Percentiles rank a stretch among this genome's conserved stretches.
Conservation (phyloP, 2,797 vertebrate species). For the Miichthys miiuy region DNA sequence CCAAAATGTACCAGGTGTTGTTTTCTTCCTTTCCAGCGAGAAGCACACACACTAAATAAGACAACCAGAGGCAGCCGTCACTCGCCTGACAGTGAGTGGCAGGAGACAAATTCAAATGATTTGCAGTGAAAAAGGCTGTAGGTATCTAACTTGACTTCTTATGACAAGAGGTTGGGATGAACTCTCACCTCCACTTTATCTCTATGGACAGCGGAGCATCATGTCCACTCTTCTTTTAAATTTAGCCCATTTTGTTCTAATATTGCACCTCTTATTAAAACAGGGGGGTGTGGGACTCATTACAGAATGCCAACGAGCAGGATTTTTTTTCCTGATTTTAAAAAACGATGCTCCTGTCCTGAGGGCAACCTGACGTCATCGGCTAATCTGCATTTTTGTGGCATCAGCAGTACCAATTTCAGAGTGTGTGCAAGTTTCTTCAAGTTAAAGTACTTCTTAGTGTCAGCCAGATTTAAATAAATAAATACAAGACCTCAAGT, state of each 20-base stretch:
- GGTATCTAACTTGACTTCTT: slow-evolving; percentile 1
- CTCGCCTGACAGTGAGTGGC: slow-evolving; percentile 11
- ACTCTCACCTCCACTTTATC: not conserved
- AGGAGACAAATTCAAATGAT: slow-evolving; percentile 43
- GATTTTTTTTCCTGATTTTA: slow-evolving; percentile 23
- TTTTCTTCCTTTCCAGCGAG: not conserved
- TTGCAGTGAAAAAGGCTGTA: slow-evolving; percentile 33
- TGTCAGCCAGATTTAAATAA: slow-evolving; percentile 22
- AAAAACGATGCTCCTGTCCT: slow-evolving; percentile 50
- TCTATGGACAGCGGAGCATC: not conserved
- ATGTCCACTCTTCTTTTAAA: slow-evolving; percentile 1
- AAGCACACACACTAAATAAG: not conserved
- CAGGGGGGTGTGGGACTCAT: slow-evolving; percentile 11
- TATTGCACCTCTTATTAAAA: slow-evolving; percentile 22
- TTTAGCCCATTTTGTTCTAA: slow-evolving; percentile 3
- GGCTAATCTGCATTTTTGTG: slow-evolving; percentile 55
- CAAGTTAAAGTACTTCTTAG: slow-evolving; percentile 35
- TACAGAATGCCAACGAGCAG: slow-evolving; percentile 42
- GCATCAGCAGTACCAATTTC: slow-evolving; percentile 62
- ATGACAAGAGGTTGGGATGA: slow-evolving; percentile 5
- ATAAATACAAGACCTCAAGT: slow-evolving; percentile 8
- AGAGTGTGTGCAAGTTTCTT: slow-evolving; percentile 53
- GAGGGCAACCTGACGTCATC: slow-evolving; percentile 51
- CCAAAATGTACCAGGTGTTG: not conserved
- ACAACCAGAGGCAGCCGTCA: slow-evolving; percentile 17